phyloP scores from a whole-genome alignment of 2,113 vertebrate genomes.

The Psettodes erumei region DNA sequence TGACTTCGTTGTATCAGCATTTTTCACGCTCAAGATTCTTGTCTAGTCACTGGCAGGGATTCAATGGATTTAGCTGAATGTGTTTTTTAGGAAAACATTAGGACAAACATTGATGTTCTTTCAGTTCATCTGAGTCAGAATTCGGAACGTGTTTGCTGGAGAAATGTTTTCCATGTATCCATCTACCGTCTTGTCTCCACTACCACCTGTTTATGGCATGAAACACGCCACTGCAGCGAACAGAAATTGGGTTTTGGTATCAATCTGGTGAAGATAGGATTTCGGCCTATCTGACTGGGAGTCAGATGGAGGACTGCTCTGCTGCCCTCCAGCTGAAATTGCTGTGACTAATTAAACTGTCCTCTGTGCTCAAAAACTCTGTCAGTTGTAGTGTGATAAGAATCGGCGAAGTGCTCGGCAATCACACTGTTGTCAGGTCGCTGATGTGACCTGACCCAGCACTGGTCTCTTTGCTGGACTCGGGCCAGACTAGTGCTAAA shows the following conservation, averaged over 20 bases:
- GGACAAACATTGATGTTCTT: neutral
- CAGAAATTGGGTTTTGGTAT: neutral
- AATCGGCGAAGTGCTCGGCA: constrained; percentile 41
- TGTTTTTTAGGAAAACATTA: neutral
- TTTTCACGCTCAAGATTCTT: neutral
- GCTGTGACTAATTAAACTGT: constrained; percentile 61
- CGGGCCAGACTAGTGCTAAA: constrained; percentile 11
- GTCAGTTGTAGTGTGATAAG: constrained; percentile 38
- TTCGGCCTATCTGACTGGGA: constrained; percentile 23
- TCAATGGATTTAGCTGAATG: neutral
- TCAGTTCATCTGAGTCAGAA: neutral
- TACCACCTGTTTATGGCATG: neutral
- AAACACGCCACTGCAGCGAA: neutral
- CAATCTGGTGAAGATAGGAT: constrained; percentile 13
- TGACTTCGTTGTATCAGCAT: constrained; percentile 3
- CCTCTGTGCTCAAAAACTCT: constrained; percentile 31
- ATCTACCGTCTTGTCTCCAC: neutral
- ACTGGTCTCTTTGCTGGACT: constrained; percentile 16
- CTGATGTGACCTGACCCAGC: constrained; percentile 19
- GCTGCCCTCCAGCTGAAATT: constrained; percentile 41
- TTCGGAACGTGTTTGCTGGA: neutral
- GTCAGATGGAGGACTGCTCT: constrained; percentile 21
- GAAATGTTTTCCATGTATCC: neutral
- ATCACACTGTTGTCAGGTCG: constrained; percentile 19
- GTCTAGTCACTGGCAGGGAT: neutral